Evolutionary conservation across 1,140 invertebrate genomes (phyloP).

Genomic region (Proctacanthus coquilletti): DNA sequence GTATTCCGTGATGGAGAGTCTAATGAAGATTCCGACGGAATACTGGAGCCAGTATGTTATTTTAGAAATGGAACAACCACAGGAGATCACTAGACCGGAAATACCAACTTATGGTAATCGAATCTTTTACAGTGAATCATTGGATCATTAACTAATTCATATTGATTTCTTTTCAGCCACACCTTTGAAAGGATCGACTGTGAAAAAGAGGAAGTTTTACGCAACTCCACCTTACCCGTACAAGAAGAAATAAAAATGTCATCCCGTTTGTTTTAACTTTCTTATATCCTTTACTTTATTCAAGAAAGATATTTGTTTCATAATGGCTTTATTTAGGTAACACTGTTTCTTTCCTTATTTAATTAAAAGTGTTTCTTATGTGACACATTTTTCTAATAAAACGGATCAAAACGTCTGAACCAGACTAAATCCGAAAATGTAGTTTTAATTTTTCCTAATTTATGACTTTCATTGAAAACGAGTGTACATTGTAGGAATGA

Average conservation of each 20-base stretch:
- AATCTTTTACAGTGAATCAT: slow-evolving; percentile 1
- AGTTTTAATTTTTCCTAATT: too few species aligned
- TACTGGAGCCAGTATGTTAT: slow-evolving; percentile 39
- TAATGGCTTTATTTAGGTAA: too few species aligned
- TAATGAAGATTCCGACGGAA: slow-evolving; percentile 46
- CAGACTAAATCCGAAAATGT: too few species aligned
- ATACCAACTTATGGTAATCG: slow-evolving; percentile 19
- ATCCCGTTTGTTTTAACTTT: too few species aligned
- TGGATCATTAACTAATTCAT: neutral
- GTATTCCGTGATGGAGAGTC: slow-evolving; percentile 44
- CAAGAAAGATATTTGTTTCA: too few species aligned
- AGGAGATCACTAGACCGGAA: slow-evolving; percentile 5
- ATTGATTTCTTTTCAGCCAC: slow-evolving; percentile 13
- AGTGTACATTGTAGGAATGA: too few species aligned
- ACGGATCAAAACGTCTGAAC: too few species aligned
- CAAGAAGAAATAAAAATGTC: slow-evolving; percentile 15
- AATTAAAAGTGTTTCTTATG: too few species aligned
- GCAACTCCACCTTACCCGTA: slow-evolving; percentile 18
- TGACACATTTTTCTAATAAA: too few species aligned
- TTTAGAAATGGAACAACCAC: slow-evolving; percentile 9
- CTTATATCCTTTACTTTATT: too few species aligned
- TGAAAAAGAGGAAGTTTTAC: slow-evolving; percentile 25
- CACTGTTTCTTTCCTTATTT: too few species aligned
- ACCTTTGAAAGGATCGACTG: slow-evolving; percentile 19
- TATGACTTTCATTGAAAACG: too few species aligned